A percentile compares a stretch with the other conserved stretches of the same genome.
Evolutionary conservation across 92 coral and sea anemone species (phyloP).

Genomic region (Isaurus tuberculatus): DNA sequence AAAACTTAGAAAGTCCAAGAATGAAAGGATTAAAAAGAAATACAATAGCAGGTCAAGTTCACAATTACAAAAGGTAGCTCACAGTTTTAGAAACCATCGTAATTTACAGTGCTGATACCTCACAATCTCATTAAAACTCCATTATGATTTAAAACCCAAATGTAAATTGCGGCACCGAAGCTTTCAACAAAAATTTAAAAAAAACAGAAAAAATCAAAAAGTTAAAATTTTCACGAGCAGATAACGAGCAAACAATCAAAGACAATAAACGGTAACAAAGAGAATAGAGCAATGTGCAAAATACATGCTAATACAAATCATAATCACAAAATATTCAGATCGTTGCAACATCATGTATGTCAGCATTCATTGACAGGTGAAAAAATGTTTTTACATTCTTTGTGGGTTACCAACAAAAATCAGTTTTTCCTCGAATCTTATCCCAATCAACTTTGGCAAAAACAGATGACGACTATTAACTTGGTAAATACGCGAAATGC

Average conservation of each 20-base stretch:
- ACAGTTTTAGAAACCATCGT: background rate
- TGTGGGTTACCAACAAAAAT: background rate
- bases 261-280: background rate
- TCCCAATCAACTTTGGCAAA: background rate
- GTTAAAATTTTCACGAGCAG: background rate
- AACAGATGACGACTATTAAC: constrained; percentile 14
- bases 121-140: constrained; percentile 28
- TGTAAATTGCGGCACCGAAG: constrained; percentile 1
- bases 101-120: background rate
- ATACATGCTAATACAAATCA: constrained; percentile 20
- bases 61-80: background rate
- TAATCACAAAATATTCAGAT: constrained; percentile 25
- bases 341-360: constrained; percentile 17
- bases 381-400: constrained; percentile 18
- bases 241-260: constrained; percentile 15
- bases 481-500: constrained; percentile 10
- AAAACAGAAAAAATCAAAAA: constrained; percentile 2
- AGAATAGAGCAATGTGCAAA: constrained; percentile 13
- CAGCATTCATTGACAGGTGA: constrained; percentile 28
- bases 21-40: background rate
- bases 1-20: background rate
- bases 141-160: constrained; percentile 31
- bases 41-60: background rate
- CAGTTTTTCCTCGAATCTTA: constrained; percentile 5
- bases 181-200: constrained; percentile 14